These are phyloP conservation scores for Riparia riparia DNA, from an alignment of 2,113 vertebrate species.

Conservation along the genomic window DNA sequence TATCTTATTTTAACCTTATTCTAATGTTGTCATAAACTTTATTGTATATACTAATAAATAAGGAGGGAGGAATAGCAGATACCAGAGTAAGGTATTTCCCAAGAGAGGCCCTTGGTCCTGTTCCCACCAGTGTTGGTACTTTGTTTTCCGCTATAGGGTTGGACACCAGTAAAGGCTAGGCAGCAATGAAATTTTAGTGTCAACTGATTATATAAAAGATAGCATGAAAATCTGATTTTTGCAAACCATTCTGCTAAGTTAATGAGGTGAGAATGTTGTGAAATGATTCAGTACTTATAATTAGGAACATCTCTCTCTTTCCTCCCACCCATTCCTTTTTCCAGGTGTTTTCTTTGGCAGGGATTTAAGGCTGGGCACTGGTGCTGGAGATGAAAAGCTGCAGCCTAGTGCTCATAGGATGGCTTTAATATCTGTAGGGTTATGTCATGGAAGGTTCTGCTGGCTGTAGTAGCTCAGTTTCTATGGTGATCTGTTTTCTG, in stretches of 20 bases:
- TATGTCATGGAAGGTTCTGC: neutral
- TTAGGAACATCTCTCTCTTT: neutral
- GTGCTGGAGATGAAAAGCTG: neutral
- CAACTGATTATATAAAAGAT: neutral
- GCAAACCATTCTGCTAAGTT: neutral
- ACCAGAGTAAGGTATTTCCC: neutral
- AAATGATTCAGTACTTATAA: conserved; percentile 19
- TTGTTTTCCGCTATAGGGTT: neutral
- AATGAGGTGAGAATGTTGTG: neutral
- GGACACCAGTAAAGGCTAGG: neutral
- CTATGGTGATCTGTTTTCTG: conserved; percentile 56
- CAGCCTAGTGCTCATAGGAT: neutral
- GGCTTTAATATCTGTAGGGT: neutral
- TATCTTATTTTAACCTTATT: neutral
- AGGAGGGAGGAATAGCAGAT: neutral
- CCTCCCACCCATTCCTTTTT: neutral
- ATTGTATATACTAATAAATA: neutral
- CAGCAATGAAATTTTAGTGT: neutral
- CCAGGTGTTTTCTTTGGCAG: conserved; percentile 30
- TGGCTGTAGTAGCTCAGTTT: conserved; percentile 51
- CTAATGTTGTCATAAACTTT: neutral
- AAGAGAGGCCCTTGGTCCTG: neutral
- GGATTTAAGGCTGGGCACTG: neutral
- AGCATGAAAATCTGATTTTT: conserved; percentile 19
- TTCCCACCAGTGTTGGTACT: neutral